Evolutionary conservation across 2,888 invertebrate genomes (phyloP), one percentile per base, ranked within the genome.

Genomic region (Cancer borealis): DNA sequence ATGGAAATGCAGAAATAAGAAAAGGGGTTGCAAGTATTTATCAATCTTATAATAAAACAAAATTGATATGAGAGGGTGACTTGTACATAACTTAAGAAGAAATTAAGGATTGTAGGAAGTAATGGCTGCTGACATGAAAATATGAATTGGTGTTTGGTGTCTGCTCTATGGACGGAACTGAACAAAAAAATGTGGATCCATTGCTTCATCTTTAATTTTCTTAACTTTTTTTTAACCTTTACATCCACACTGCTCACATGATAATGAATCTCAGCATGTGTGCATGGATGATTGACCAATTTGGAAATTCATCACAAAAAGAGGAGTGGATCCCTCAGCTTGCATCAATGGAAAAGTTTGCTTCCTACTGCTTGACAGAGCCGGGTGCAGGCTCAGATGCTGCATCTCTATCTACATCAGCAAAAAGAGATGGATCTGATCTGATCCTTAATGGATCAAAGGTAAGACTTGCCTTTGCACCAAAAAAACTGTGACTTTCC

Each of bases 241-340:
- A 30, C 84, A 84, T 30, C 26, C 84, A 39, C 30, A 39, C 54
- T 49, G 30, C n/a, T 90, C 12, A 26, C 60, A 30, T 49, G 45
- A 54, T 60, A 88, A 60, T 39, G 30, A 30, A 21, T 93, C 96
- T 46, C 96, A 97, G 97, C 96, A 97, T 97, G 97, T 97, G 97
- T 96, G 96, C 97, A 0, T 97, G 97, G 97, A 97, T 97, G 97
- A 96, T 97, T 93, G 97, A 97, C 96, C 96, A 96, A n/a, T 97
- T 97, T 96, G 97, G 97, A 21, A 96, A 96, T 95, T 96, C 96
- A 26, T 96, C 96, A 46, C 96, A 97, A 95, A 96, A 96, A 95
- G 96, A 96, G 73, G 96, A 96, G 94, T 97, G 97, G 96, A 96
- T 97, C 30, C 97, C 97, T 8, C 92, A 96, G 21, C 96, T 97